A percentile compares a stretch with the other conserved stretches of the same genome.
Evolutionary conservation across 2,888 invertebrate species (phyloP).

Genomic region (Andrena flavipes): DNA sequence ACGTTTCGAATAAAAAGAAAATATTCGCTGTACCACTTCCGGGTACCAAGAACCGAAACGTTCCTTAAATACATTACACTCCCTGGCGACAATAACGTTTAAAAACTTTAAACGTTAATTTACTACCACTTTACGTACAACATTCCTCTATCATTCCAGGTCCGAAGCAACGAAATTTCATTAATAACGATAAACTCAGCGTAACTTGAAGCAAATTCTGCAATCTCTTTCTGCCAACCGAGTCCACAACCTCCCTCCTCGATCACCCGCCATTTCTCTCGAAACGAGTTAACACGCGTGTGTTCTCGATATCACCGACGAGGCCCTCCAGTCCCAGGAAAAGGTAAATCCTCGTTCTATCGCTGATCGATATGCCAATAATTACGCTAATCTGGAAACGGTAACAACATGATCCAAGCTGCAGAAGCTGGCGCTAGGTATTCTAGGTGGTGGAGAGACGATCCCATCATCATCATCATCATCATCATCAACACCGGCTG

Average conservation of each 20-base stretch:
- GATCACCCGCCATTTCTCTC: not conserved
- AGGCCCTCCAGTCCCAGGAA: not conserved
- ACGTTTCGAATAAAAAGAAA: not conserved
- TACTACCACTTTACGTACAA: too few relatives aligned
- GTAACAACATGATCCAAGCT: constrained; percentile 44
- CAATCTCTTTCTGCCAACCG: not conserved
- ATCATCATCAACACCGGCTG: constrained; percentile 57
- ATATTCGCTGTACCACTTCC: not conserved
- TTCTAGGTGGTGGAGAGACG: constrained; percentile 31
- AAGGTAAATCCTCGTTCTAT: constrained; percentile 35
- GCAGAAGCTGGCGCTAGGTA: constrained; percentile 33
- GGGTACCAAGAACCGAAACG: not conserved
- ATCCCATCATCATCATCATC: constrained; percentile 55
- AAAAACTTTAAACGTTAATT: not conserved
- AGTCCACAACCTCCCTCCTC: not conserved
- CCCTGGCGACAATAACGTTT: not conserved
- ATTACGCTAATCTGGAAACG: constrained; percentile 69
- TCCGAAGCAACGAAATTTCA: too few relatives aligned
- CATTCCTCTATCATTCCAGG: too few relatives aligned
- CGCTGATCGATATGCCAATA: constrained; percentile 66
- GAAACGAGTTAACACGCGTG: constrained; percentile 25
- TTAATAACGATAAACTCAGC: not conserved
- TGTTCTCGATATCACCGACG: not conserved
- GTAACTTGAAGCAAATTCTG: constrained; percentile 22
- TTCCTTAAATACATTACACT: not conserved